Percentiles rank a stretch among this genome's conserved stretches.
These are phyloP conservation scores for Picus viridis DNA, from an alignment of 2,797 vertebrate genomes.

Conservation along the genomic window DNA sequence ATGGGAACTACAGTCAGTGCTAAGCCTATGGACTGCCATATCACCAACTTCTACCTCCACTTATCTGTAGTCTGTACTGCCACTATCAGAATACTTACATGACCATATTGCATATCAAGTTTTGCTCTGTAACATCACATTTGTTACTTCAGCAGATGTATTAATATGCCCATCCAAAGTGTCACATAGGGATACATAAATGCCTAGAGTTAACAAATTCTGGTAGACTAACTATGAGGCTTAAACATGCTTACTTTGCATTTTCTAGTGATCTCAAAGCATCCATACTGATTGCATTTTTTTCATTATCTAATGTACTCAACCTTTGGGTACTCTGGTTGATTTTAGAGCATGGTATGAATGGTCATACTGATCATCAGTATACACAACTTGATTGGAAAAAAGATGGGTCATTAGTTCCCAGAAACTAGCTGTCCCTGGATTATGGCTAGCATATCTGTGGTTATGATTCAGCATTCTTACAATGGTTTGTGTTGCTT, in stretches of 20 bases:
- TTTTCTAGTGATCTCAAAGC: background rate
- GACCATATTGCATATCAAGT: background rate
- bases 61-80: background rate
- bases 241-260: slow-evolving; percentile 23
- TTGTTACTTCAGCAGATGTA: background rate
- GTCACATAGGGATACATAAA: background rate
- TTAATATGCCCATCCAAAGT: background rate
- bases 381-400: background rate
- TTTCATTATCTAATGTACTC: background rate
- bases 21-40: background rate
- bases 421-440: background rate
- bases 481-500: background rate
- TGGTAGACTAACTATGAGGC: background rate
- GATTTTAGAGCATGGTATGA: background rate
- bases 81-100: background rate
- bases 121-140: background rate
- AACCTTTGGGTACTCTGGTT: background rate
- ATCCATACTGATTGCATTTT: background rate
- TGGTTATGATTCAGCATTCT: background rate
- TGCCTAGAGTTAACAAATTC: background rate
- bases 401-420: background rate
- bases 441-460: background rate
- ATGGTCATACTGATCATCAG: background rate
- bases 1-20: background rate
- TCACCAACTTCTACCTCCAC: background rate